phyloP scores from a whole-genome alignment of 1,140 invertebrate species.

The Hestina assimilis region DNA sequence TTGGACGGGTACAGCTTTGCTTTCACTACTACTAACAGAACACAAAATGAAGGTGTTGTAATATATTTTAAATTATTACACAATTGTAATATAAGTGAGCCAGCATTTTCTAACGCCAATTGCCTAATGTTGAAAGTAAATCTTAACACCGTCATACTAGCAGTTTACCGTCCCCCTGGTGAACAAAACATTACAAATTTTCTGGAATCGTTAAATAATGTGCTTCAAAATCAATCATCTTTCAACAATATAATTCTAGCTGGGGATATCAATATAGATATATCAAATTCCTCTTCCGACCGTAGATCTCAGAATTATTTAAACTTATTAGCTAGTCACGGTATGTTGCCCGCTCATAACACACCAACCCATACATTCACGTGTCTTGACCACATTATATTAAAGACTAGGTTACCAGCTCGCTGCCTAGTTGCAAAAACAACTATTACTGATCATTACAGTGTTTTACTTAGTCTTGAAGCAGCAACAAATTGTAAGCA shows the following conservation, averaged over 20 bases:
- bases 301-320: background rate
- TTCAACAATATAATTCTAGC: constrained; percentile 24
- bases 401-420: too few relatives aligned
- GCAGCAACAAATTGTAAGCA: too few relatives aligned
- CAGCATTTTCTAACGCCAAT: constrained; percentile 2
- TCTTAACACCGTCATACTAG: constrained; percentile 3
- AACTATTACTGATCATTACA: too few relatives aligned
- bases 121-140: constrained; percentile 9
- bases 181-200: constrained; percentile 9
- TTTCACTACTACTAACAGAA: background rate
- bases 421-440: too few relatives aligned
- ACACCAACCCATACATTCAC: too few relatives aligned
- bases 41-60: constrained; percentile 20
- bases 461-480: too few relatives aligned
- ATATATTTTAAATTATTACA: constrained; percentile 12
- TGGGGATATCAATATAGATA: constrained; percentile 31
- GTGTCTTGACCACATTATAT: too few relatives aligned
- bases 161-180: constrained; percentile 19
- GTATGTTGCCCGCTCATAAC: too few relatives aligned
- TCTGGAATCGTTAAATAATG: constrained; percentile 8
- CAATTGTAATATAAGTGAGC: background rate
- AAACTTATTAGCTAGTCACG: too few relatives aligned
- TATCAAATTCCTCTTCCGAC: background rate
- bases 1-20: background rate
- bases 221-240: background rate